These are phyloP conservation scores for Stegostoma tigrinum DNA, from an alignment of 2,113 vertebrate genomes.

Conservation along the genomic window DNA sequence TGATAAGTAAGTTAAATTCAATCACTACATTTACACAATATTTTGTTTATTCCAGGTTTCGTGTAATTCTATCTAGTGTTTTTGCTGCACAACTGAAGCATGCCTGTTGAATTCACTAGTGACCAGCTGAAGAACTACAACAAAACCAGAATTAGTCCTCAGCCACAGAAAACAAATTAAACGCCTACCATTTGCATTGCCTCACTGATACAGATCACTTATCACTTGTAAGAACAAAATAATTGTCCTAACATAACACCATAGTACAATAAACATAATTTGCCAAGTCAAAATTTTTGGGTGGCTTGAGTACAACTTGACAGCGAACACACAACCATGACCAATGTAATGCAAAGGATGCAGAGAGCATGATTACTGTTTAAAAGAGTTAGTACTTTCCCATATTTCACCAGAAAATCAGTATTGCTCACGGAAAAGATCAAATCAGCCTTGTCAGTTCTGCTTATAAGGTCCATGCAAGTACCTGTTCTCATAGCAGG, in stretches of 20 bases:
- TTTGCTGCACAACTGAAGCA: background rate
- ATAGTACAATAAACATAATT: background rate
- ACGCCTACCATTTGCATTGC: background rate
- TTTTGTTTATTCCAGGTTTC: background rate
- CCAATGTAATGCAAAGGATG: background rate
- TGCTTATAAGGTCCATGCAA: background rate
- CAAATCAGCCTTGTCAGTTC: background rate
- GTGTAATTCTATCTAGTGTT: no score
- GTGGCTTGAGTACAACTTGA: no score
- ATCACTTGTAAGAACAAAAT: background rate
- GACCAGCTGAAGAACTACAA: background rate
- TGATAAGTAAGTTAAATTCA: background rate
- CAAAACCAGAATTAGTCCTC: background rate
- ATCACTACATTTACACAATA: background rate
- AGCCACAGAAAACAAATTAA: background rate
- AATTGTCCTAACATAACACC: background rate
- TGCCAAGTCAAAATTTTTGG: background rate
- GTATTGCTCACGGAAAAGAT: background rate
- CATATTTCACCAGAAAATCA: background rate
- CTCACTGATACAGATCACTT: background rate
- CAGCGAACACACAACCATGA: background rate
- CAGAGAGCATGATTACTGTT: background rate
- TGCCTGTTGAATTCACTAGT: background rate
- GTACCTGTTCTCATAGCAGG: background rate
- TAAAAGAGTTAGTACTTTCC: background rate